Conservation (phyloP, 2,888 invertebrate species). For the Onchidella celtica region DNA sequence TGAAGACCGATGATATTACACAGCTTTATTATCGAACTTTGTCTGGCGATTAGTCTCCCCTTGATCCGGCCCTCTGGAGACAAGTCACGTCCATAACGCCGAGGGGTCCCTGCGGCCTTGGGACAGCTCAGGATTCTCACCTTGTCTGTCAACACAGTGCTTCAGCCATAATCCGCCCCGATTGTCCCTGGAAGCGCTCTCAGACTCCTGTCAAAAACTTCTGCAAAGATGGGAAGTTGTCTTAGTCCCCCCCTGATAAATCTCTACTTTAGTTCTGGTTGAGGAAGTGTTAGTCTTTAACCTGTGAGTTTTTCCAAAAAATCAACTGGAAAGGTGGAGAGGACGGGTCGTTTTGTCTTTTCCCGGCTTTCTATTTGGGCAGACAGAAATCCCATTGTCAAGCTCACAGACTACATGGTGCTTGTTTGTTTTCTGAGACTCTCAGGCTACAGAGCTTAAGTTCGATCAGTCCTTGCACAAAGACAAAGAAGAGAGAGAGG, state of each 20-base stretch:
- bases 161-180: conserved; percentile 31
- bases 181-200: conserved; percentile 41
- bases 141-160: conserved; percentile 37
- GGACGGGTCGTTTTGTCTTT: conserved; percentile 8
- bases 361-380: neutral
- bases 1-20: conserved; percentile 37
- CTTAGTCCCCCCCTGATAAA: conserved; percentile 32
- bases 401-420: neutral
- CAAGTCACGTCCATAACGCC: conserved; percentile 36
- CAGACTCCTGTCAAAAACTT: conserved; percentile 36
- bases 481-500: too few relatives aligned
- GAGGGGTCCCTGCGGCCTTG: conserved; percentile 25
- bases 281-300: conserved; percentile 24
- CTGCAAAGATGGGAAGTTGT: conserved; percentile 20
- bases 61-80: conserved; percentile 11
- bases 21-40: conserved; percentile 29
- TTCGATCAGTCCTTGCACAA: too few relatives aligned
- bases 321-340: neutral
- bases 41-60: conserved; percentile 43
- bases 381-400: neutral
- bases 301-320: neutral
- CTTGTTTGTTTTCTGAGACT: too few relatives aligned
- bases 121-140: conserved; percentile 42
- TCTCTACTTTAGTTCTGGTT: conserved; percentile 26
- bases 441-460: too few relatives aligned